These are phyloP conservation scores for Seira sanloemensis DNA, from an alignment of 2,888 invertebrate species.

Conservation along the genomic window DNA sequence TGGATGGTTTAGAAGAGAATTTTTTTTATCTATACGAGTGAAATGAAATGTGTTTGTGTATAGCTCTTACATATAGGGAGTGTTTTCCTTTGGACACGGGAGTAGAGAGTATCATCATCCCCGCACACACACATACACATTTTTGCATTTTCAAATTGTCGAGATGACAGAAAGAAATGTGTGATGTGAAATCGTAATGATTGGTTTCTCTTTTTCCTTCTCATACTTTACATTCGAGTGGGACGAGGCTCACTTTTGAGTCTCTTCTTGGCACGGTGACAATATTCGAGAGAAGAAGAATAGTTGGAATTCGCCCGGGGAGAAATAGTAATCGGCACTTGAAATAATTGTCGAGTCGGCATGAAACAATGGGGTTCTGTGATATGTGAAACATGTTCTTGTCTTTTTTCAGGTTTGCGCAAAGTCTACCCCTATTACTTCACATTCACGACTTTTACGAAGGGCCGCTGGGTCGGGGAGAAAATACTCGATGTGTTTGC, in stretches of 20 bases:
- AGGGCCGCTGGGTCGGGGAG: constrained; percentile 84
- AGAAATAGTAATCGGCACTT: too few species aligned
- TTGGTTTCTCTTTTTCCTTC: constrained; percentile 41
- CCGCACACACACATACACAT: background rate
- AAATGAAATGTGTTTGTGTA: too few species aligned
- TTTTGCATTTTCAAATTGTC: constrained; percentile 41
- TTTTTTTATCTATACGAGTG: too few species aligned
- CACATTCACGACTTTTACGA: constrained; percentile 96
- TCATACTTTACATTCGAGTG: too few species aligned
- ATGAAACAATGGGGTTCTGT: too few species aligned
- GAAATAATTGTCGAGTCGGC: too few species aligned
- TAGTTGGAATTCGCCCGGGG: too few species aligned
- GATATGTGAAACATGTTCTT: constrained; percentile 27
- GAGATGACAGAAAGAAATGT: constrained; percentile 52
- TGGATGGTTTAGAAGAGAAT: constrained; percentile 45
- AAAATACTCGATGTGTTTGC: constrained; percentile 94
- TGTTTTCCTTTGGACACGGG: background rate
- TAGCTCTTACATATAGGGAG: too few species aligned
- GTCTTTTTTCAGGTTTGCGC: constrained; percentile 85
- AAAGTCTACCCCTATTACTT: constrained; percentile 98
- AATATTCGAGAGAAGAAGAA: too few species aligned
- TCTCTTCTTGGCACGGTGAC: constrained; percentile 37
- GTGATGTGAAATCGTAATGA: constrained; percentile 55
- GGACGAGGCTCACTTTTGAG: too few species aligned
- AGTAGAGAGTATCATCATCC: background rate